Percentiles rank a stretch among this genome's conserved stretches.
phyloP scores from a whole-genome alignment of 1,140 invertebrate species.

The Achroia grisella region DNA sequence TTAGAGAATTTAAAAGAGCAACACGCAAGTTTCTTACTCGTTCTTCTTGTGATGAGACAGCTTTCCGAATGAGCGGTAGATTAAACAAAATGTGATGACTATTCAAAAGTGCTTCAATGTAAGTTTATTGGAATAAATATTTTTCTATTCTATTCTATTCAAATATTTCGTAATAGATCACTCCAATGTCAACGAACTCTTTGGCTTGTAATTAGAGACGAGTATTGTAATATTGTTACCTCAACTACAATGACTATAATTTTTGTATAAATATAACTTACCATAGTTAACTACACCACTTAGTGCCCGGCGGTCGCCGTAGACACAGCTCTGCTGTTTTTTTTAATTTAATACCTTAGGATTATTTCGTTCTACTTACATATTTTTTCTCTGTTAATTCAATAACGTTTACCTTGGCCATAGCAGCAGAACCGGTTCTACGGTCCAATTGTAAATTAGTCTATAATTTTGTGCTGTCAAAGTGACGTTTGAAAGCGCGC shows the following conservation, averaged over 20 bases:
- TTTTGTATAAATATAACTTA: conserved; percentile 7
- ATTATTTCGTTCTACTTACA: conserved; percentile 1
- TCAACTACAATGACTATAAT: conserved; percentile 1
- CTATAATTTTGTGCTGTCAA: conserved; percentile 30
- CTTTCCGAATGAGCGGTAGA: no score
- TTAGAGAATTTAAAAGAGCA: no score
- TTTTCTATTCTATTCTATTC: no score
- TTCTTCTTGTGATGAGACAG: no score
- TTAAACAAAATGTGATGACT: no score
- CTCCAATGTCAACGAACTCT: conserved; percentile 1
- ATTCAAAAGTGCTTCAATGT: no score
- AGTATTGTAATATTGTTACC: background rate
- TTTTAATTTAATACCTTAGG: conserved; percentile 12
- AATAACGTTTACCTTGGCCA: conserved; percentile 47
- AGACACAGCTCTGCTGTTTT: conserved; percentile 11
- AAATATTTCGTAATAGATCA: background rate
- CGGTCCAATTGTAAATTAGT: conserved; percentile 25
- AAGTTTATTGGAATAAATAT: no score
- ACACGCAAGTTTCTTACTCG: no score
- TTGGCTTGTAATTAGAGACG: background rate
- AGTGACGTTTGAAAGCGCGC: conserved; percentile 58
- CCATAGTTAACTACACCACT: background rate
- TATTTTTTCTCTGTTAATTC: conserved; percentile 21
- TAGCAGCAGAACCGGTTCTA: conserved; percentile 31
- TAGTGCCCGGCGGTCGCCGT: background rate